These are phyloP conservation scores for Neodon shergylaensis DNA, from an alignment of 2,113 vertebrate species.

Conservation along the genomic window DNA sequence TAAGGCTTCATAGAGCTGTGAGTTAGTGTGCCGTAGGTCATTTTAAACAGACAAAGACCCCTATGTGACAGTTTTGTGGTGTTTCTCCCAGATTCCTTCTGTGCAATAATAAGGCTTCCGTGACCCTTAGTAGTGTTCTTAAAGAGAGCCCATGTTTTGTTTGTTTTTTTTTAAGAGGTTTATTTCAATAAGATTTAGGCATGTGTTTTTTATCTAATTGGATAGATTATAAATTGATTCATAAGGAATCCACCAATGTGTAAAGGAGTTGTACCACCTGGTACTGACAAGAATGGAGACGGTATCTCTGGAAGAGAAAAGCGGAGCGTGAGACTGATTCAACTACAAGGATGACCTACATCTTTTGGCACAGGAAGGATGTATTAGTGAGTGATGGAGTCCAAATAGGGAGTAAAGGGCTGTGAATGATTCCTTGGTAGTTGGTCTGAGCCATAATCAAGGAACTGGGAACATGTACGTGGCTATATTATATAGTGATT, in stretches of 20 bases:
- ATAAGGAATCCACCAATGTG: constrained; percentile 72
- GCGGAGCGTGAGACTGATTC: neutral
- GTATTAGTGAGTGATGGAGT: neutral
- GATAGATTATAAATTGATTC: constrained; percentile 64
- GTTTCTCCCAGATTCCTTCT: neutral
- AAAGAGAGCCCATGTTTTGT: neutral
- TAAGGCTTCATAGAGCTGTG: constrained; percentile 58
- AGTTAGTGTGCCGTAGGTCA: constrained; percentile 41
- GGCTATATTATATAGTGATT: neutral
- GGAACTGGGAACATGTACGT: neutral
- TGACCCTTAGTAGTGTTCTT: constrained; percentile 19
- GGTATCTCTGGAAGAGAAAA: neutral
- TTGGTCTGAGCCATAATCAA: neutral
- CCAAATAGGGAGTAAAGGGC: neutral
- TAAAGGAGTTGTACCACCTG: constrained; percentile 68
- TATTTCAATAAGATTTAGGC: constrained; percentile 2
- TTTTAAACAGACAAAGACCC: constrained; percentile 46
- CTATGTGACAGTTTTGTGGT: neutral
- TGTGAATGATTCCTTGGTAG: neutral
- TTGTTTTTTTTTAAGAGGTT: neutral
- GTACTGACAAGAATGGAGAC: constrained; percentile 36
- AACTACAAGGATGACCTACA: constrained; percentile 3
- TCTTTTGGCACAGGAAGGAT: neutral
- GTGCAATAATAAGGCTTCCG: constrained; percentile 19
- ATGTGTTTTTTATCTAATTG: constrained; percentile 60